These are phyloP conservation scores for Actinia tenebrosa DNA, from an alignment of 64 coral and sea anemone species.

Conservation along the genomic window DNA sequence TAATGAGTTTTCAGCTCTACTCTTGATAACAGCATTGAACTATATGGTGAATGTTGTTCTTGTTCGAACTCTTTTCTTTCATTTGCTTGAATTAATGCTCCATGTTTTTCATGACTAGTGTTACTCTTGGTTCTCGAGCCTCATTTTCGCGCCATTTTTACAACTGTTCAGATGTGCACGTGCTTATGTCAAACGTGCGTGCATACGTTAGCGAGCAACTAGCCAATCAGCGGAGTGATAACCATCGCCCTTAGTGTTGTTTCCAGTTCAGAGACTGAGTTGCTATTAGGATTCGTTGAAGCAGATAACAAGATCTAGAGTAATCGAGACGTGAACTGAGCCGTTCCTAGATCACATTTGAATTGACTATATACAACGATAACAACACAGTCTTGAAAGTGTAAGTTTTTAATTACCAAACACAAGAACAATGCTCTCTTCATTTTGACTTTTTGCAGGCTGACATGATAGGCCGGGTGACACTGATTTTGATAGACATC, in stretches of 20 bases:
- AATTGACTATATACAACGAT: not conserved
- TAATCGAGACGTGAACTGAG: constrained; percentile 8
- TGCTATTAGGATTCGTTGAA: not conserved
- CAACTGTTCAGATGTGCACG: not conserved
- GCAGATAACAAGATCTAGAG: not conserved
- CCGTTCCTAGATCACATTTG: not conserved
- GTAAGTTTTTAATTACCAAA: not conserved
- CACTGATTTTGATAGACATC: not conserved
- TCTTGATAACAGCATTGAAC: not conserved
- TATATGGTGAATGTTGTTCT: not conserved
- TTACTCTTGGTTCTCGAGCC: not conserved
- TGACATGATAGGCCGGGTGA: not conserved
- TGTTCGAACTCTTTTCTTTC: not conserved
- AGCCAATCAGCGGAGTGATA: not conserved
- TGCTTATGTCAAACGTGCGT: not conserved
- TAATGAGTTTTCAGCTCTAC: not conserved
- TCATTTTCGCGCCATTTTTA: not conserved
- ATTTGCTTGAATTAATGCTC: not conserved
- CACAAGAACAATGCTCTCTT: not conserved
- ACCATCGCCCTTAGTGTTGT: not conserved
- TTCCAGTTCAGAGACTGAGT: not conserved
- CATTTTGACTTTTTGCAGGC: not conserved
- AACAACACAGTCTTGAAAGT: not conserved
- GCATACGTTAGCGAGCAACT: not conserved
- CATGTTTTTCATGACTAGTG: not conserved